These are phyloP conservation scores for Nothobranchius furzeri DNA, from an alignment of 2,113 vertebrate genomes.

Conservation along the genomic window DNA sequence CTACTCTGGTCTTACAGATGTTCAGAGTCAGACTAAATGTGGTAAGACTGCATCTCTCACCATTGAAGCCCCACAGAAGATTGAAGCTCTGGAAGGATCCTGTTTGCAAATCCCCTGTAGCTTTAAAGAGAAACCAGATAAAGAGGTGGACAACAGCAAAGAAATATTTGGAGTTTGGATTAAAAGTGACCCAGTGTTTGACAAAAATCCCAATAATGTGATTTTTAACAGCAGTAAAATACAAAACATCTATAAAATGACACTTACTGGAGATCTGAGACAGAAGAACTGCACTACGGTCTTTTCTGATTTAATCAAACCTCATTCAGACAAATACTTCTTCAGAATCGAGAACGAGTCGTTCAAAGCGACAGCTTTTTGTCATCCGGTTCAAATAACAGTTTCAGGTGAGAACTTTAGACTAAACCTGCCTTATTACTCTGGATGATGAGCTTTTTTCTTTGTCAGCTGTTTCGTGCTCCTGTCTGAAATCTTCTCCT, in stretches of 20 bases:
- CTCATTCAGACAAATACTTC: slow-evolving; percentile 2
- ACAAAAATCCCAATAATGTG: background rate
- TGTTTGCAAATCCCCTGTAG: slow-evolving; percentile 11
- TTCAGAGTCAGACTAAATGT: background rate
- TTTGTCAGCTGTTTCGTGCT: no score
- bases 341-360: slow-evolving; percentile 14
- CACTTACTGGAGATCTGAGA: slow-evolving; percentile 44
- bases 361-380: fast-evolving
- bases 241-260: background rate
- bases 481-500: background rate
- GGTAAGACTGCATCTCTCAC: background rate
- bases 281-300: slow-evolving; percentile 59
- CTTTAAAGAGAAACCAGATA: background rate
- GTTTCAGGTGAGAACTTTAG: slow-evolving; percentile 35
- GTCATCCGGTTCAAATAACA: slow-evolving; percentile 22
- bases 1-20: background rate
- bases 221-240: slow-evolving; percentile 11
- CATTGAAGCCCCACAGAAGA: background rate
- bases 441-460: no score
- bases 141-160: background rate
- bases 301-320: slow-evolving; percentile 17
- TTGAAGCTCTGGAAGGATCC: background rate
- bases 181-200: background rate
- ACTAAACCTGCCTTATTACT: no score
- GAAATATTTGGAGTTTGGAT: background rate